phyloP scores from a whole-genome alignment of 2,113 vertebrate species.

The Anarrhichthys ocellatus region DNA sequence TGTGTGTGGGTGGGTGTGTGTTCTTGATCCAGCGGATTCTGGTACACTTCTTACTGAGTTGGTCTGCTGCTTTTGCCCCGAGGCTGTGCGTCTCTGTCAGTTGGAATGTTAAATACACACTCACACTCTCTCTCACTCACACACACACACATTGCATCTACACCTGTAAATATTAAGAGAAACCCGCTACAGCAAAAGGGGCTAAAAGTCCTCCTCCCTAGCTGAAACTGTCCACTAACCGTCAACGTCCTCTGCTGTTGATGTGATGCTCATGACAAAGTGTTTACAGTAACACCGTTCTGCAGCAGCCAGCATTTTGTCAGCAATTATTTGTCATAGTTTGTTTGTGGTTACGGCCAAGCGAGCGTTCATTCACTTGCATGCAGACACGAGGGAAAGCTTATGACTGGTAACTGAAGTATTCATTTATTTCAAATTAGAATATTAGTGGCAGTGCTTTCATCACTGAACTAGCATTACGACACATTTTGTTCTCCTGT shows the following conservation, averaged over 20 bases:
- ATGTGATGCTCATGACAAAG: not conserved
- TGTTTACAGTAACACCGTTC: not conserved
- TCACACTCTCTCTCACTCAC: too few relatives aligned
- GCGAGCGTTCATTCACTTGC: not conserved
- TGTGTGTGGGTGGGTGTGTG: slow-evolving; percentile 7
- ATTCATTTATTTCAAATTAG: not conserved
- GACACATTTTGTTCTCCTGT: not conserved
- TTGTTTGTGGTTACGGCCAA: not conserved
- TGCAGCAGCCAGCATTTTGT: not conserved
- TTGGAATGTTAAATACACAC: slow-evolving; percentile 14
- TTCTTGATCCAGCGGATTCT: slow-evolving; percentile 43
- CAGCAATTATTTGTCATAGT: not conserved
- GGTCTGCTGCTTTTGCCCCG: slow-evolving; percentile 45
- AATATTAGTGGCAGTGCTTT: not conserved
- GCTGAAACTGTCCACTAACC: not conserved
- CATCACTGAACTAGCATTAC: not conserved
- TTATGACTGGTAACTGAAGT: not conserved
- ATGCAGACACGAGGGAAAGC: not conserved
- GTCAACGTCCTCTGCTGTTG: not conserved
- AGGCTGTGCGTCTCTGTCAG: slow-evolving; percentile 45
- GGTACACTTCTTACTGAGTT: slow-evolving; percentile 15
- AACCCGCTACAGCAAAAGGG: not conserved
- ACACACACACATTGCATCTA: not conserved
- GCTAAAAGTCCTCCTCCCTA: not conserved
- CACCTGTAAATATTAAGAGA: not conserved